Conservation (phyloP, 2,888 invertebrate species). For the Xestia sexstrigata region DNA sequence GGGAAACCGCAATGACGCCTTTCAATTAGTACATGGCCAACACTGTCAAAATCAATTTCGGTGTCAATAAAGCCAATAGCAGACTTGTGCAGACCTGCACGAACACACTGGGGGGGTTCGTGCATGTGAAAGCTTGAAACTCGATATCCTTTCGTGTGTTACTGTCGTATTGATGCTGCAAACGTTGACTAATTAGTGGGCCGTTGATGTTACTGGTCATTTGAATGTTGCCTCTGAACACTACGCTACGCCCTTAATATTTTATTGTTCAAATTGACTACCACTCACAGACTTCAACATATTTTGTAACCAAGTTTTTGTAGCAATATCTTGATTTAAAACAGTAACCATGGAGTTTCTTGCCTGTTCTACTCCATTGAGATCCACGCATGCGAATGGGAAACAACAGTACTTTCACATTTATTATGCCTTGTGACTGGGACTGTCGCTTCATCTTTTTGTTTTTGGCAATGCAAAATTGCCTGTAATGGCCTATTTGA, state of each 20-base stretch:
- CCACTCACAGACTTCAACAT: neutral
- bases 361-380: neutral
- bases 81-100: neutral
- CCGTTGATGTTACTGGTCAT: slow-evolving; percentile 1
- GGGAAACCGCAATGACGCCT: neutral
- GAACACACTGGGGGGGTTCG: too few species aligned
- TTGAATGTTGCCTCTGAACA: neutral
- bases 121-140: neutral
- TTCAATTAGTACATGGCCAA: neutral
- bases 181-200: neutral
- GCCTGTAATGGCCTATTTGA: neutral
- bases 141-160: neutral
- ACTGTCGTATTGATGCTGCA: neutral
- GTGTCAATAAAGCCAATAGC: neutral
- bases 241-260: neutral
- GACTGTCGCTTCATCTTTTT: neutral
- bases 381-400: neutral
- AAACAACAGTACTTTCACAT: neutral
- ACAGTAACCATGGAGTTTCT: neutral
- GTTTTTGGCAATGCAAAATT: neutral
- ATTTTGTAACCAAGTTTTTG: neutral
- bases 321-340: neutral
- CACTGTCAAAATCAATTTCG: neutral
- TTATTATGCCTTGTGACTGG: neutral
- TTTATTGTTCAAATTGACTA: neutral